Percentiles rank a stretch among this genome's conserved stretches.
These are phyloP conservation scores for Tetramorium simillimum DNA, from an alignment of 1,140 invertebrate species.

Conservation along the genomic window DNA sequence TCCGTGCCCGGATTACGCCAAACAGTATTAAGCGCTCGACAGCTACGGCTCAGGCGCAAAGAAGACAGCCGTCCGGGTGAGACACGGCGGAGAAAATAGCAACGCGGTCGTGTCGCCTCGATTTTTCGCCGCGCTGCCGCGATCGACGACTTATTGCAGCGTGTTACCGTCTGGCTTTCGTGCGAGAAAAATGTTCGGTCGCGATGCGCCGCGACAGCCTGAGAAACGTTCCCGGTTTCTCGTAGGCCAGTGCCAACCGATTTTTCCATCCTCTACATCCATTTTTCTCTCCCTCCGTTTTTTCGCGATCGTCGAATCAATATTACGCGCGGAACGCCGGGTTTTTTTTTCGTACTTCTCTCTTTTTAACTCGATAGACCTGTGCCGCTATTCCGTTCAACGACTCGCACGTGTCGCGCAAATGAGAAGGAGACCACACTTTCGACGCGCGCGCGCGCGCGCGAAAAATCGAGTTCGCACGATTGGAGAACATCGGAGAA, in stretches of 20 bases:
- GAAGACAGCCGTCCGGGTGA: slow-evolving; percentile 37
- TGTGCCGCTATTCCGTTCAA: neutral
- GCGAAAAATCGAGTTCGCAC: slow-evolving; percentile 47
- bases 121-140: slow-evolving; percentile 35
- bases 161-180: neutral
- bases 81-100: slow-evolving; percentile 64
- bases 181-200: neutral
- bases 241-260: slow-evolving; percentile 45
- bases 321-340: neutral
- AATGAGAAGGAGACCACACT: neutral
- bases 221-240: neutral
- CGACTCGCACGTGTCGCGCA: neutral
- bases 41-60: slow-evolving; percentile 22
- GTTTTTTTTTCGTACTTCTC: neutral
- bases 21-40: slow-evolving; percentile 37
- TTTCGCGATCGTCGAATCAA: neutral
- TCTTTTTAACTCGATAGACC: neutral
- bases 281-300: neutral
- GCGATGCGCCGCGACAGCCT: neutral
- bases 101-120: slow-evolving; percentile 59
- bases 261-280: slow-evolving; percentile 11
- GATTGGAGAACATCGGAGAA: slow-evolving; percentile 35
- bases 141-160: slow-evolving; percentile 27
- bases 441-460: too few species aligned
- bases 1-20: neutral